Conservation (phyloP, 2,113 vertebrate genomes). For the Anarrhichthys ocellatus region DNA sequence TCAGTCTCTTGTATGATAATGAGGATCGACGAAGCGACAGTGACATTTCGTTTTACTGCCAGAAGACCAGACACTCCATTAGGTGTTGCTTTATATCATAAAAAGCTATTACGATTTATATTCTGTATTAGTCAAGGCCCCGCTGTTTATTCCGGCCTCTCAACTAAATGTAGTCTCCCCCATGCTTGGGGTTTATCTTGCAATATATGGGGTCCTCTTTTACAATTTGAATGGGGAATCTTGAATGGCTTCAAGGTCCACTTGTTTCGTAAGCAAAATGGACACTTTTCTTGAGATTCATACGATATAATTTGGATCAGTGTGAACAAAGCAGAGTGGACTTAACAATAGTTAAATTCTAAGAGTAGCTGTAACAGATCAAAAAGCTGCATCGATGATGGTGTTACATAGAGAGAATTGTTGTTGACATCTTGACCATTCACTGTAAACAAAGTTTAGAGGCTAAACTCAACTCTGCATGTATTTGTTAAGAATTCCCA, state of each 20-base stretch:
- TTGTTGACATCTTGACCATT: background rate
- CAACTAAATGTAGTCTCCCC: slow-evolving; percentile 49
- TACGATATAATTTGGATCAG: background rate
- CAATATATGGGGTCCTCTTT: slow-evolving; percentile 16
- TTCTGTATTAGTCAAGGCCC: slow-evolving; percentile 46
- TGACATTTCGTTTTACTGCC: slow-evolving; percentile 76
- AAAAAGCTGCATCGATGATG: background rate
- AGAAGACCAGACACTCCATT: slow-evolving; percentile 62
- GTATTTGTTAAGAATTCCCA: background rate
- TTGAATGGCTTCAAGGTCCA: slow-evolving; percentile 6
- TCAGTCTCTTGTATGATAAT: slow-evolving; percentile 62
- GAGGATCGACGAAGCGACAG: slow-evolving; percentile 42
- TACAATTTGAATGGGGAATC: slow-evolving; percentile 23
- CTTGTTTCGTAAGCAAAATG: background rate
- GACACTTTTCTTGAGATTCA: background rate
- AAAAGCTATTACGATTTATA: slow-evolving; percentile 72
- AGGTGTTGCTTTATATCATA: slow-evolving; percentile 59
- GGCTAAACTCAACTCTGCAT: background rate
- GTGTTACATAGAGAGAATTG: background rate
- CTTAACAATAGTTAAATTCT: background rate
- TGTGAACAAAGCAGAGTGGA: background rate
- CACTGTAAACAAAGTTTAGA: background rate
- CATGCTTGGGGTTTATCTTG: slow-evolving; percentile 10
- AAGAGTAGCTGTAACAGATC: background rate
- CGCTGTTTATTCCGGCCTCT: slow-evolving; percentile 36